Percentiles rank a stretch among this genome's conserved stretches.
Conservation (phyloP, 2,113 vertebrate genomes). For the Daboia siamensis region DNA sequence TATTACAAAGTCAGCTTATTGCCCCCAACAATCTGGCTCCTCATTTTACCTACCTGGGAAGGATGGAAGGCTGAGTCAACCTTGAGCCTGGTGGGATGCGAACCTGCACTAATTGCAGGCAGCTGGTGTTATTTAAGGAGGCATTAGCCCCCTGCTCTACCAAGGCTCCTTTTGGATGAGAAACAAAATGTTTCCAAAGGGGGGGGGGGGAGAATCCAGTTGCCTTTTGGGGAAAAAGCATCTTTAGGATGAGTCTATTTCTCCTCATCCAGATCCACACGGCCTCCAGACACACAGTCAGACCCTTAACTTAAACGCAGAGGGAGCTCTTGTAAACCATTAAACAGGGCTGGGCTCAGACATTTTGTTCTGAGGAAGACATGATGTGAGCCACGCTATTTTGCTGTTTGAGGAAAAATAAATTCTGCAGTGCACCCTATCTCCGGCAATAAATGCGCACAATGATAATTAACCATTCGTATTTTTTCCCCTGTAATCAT, state of each 20-base stretch:
- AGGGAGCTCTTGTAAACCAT: background rate
- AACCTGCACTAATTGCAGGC: too few relatives aligned
- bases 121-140: too few relatives aligned
- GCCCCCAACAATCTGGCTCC: too few relatives aligned
- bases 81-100: too few relatives aligned
- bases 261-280: background rate
- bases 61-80: too few relatives aligned
- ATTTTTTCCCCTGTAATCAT: background rate
- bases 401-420: background rate
- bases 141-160: too few relatives aligned
- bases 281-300: background rate
- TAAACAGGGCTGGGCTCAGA: background rate
- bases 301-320: background rate
- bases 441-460: background rate
- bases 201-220: rapidly evolving
- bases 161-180: background rate
- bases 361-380: background rate
- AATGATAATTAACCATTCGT: background rate
- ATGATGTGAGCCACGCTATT: background rate
- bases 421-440: background rate
- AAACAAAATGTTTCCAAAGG: background rate
- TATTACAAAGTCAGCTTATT: too few relatives aligned
- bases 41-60: too few relatives aligned
- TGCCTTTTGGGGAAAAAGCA: background rate
- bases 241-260: background rate